These are phyloP conservation scores for Lepisosteus osseus DNA, from an alignment of 2,113 vertebrate species.

Conservation along the genomic window DNA sequence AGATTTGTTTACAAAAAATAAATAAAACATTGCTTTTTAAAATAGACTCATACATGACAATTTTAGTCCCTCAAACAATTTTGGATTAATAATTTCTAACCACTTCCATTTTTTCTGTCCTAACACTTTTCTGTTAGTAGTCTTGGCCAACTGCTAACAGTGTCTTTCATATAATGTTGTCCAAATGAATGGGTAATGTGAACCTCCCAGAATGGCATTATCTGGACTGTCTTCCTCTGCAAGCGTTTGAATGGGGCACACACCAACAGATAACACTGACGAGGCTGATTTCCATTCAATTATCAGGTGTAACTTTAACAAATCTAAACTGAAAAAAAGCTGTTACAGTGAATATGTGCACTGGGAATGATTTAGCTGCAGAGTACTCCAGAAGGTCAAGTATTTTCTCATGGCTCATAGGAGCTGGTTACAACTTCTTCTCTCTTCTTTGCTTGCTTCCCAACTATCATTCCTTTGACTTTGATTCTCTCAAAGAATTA, in stretches of 20 bases:
- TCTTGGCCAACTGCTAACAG: not conserved
- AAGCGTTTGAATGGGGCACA: slow-evolving; percentile 16
- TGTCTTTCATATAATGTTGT: slow-evolving; percentile 10
- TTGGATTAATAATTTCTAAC: too few species aligned
- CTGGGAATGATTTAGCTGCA: not conserved
- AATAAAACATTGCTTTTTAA: too few species aligned
- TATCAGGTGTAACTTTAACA: not conserved
- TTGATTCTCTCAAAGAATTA: not conserved
- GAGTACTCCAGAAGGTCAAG: not conserved
- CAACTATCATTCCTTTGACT: not conserved
- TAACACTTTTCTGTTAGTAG: slow-evolving; percentile 16
- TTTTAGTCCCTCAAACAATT: too few species aligned
- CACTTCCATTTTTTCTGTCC: too few species aligned
- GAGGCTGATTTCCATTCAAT: slow-evolving; percentile 20
- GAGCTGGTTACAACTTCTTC: not conserved
- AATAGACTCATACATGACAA: too few species aligned
- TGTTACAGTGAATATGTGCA: not conserved
- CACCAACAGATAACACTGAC: not conserved
- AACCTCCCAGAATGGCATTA: slow-evolving; percentile 7
- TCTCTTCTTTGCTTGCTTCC: not conserved
- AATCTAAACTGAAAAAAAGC: not conserved
- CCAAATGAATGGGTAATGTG: slow-evolving; percentile 15
- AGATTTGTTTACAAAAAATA: too few species aligned
- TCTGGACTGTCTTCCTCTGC: slow-evolving; percentile 8
- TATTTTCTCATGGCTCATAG: not conserved